Conservation (phyloP, 2,113 vertebrate genomes). For the Zapus hudsonius region DNA sequence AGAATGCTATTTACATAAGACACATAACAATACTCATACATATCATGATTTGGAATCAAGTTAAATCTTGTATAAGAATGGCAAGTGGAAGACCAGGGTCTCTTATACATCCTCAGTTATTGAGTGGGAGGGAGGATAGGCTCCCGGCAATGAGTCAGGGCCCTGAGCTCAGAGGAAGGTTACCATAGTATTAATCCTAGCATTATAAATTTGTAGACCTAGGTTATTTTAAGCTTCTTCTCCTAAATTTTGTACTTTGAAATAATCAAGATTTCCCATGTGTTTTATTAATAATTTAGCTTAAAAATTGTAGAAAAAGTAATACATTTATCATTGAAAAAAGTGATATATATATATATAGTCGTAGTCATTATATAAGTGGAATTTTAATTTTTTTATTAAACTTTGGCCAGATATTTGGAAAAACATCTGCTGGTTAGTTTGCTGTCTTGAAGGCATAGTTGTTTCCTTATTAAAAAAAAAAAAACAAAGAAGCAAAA, state of each 20-base stretch:
- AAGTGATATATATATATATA: too few relatives aligned
- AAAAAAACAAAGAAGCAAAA: background rate
- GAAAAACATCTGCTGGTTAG: background rate
- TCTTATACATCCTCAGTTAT: background rate
- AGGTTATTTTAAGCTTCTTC: background rate
- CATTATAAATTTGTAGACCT: background rate
- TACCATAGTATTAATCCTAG: background rate
- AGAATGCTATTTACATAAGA: background rate
- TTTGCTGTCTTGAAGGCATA: background rate
- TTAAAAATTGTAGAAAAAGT: background rate
- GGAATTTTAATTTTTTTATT: background rate
- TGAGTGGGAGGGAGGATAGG: background rate
- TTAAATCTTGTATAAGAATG: background rate
- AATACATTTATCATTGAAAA: background rate
- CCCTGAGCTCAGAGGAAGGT: background rate
- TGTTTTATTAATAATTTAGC: background rate
- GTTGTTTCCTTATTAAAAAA: constrained; percentile 21
- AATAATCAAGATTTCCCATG: background rate
- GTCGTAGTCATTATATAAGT: background rate
- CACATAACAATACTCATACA: background rate
- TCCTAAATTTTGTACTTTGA: background rate
- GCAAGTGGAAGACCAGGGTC: background rate
- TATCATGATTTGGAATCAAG: background rate
- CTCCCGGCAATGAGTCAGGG: background rate
- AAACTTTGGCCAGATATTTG: background rate